phyloP scores from a whole-genome alignment of 1,140 invertebrate genomes.

The Wasmannia auropunctata region DNA sequence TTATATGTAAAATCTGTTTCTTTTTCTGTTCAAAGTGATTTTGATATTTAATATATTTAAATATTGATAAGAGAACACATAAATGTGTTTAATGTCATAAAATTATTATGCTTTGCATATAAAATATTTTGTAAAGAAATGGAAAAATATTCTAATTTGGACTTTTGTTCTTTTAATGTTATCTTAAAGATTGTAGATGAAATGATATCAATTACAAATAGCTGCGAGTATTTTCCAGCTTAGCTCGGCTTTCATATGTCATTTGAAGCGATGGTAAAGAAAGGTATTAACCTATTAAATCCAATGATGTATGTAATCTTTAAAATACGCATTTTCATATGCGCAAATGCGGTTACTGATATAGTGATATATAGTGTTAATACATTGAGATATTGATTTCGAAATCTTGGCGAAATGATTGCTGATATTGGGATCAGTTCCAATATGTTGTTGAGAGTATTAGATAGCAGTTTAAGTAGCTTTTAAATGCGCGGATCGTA shows the following conservation, averaged over 20 bases:
- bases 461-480: constrained; percentile 22
- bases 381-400: constrained; percentile 13
- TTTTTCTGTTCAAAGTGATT: neutral
- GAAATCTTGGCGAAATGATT: constrained; percentile 10
- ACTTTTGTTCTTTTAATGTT: neutral
- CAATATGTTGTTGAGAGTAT: constrained; percentile 9
- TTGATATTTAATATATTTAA: neutral
- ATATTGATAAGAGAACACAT: neutral
- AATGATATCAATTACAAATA: neutral
- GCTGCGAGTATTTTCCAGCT: neutral
- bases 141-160: neutral
- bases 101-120: neutral
- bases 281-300: constrained; percentile 10
- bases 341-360: neutral
- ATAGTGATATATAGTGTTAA: neutral
- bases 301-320: neutral
- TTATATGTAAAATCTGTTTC: neutral
- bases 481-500: constrained; percentile 1
- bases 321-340: neutral
- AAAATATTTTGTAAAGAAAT: neutral
- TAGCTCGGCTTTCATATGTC: neutral
- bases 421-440: constrained; percentile 24
- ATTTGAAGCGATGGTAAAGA: neutral
- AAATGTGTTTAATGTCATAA: neutral
- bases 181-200: neutral